Percentiles rank a stretch among this genome's conserved stretches.
These are phyloP conservation scores for Heterodera carotae DNA, from an alignment of 1,140 invertebrate genomes.

Conservation along the genomic window DNA sequence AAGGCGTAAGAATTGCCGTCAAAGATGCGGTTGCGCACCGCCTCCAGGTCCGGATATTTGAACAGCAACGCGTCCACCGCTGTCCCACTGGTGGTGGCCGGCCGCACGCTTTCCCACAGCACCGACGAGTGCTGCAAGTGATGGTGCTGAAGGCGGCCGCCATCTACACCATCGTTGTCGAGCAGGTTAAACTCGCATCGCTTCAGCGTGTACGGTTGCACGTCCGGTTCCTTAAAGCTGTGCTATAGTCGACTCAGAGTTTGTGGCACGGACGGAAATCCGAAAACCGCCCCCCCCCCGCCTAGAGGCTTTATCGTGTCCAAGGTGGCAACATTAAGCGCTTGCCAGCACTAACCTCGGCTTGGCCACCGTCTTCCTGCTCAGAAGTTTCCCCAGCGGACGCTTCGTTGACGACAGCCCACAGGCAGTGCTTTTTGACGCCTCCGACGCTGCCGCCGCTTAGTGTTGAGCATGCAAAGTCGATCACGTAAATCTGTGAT, in stretches of 20 bases:
- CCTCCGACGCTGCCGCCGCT: not conserved
- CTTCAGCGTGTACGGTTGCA: conserved; percentile 26
- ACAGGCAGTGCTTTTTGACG: conserved; percentile 6
- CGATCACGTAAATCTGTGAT: conserved; percentile 22
- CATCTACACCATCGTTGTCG: not conserved
- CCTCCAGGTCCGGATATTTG: conserved; percentile 29
- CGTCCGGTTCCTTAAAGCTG: conserved; percentile 6
- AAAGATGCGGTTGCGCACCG: conserved; percentile 40
- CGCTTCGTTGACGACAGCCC: conserved; percentile 22
- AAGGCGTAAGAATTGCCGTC: conserved; percentile 43
- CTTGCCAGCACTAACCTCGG: no score
- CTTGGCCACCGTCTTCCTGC: not conserved
- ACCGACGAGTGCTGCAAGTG: not conserved
- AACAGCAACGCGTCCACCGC: conserved; percentile 21
- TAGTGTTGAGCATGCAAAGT: conserved; percentile 22
- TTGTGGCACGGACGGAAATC: no score
- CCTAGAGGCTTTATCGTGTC: no score
- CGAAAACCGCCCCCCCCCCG: no score
- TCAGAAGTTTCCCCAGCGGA: not conserved
- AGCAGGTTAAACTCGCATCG: conserved; percentile 15
- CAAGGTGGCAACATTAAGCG: no score
- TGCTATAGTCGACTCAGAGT: no score
- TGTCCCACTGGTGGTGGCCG: conserved; percentile 15
- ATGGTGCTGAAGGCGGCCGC: not conserved
- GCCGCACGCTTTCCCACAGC: conserved; percentile 18